phyloP scores from a whole-genome alignment of 2,888 invertebrate genomes.

The Stenichneumon culpator region DNA sequence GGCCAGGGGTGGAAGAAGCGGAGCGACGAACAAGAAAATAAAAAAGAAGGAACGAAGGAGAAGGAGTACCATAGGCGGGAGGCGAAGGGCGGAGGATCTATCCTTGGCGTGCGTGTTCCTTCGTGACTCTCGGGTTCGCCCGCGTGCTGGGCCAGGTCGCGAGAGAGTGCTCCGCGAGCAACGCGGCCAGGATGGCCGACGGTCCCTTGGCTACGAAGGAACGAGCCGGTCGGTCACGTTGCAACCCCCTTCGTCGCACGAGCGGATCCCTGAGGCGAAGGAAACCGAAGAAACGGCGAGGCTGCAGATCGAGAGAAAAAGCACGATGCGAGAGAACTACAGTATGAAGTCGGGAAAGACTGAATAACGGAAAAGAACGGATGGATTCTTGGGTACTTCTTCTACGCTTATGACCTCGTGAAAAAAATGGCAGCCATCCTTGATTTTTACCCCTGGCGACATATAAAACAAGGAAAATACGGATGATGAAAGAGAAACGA shows the following conservation, averaged over 20 bases:
- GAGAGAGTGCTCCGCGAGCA: conserved; percentile 41
- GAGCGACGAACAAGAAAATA: conserved; percentile 31
- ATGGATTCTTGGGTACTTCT: not conserved
- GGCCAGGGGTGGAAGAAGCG: conserved; percentile 60
- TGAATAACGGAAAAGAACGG: conserved; percentile 28
- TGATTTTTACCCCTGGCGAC: not conserved
- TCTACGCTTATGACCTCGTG: not conserved
- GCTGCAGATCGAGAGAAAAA: conserved; percentile 27
- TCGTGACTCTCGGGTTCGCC: conserved; percentile 79
- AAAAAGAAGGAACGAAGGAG: conserved; percentile 12
- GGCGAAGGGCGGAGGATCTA: conserved; percentile 74
- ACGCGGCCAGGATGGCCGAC: conserved; percentile 8
- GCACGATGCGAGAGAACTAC: conserved; percentile 26
- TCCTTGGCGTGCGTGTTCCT: conserved; percentile 80
- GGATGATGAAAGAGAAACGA: not conserved
- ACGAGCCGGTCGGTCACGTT: conserved; percentile 67
- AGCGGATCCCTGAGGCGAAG: conserved; percentile 70
- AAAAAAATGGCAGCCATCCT: not conserved
- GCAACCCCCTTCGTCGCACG: conserved; percentile 68
- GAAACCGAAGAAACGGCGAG: conserved; percentile 46
- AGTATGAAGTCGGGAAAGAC: not conserved
- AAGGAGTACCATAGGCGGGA: conserved; percentile 68
- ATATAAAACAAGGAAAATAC: not conserved
- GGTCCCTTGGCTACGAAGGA: conserved; percentile 46
- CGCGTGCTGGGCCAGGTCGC: conserved; percentile 66